Conservation (phyloP, 2,797 vertebrate genomes). For the Valencia hispanica region DNA sequence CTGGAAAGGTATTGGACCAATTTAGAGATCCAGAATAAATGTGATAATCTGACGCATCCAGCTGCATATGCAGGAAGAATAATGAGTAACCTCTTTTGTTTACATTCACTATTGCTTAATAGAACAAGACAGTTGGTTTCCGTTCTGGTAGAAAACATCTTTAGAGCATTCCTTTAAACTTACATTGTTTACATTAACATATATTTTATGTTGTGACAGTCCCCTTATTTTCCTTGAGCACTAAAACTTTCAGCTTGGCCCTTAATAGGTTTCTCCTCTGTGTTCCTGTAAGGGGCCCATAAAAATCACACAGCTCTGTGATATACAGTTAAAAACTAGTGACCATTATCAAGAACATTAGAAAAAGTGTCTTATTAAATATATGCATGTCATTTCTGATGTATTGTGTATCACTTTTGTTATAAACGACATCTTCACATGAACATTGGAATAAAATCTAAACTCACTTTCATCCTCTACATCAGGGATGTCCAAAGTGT, state of each 20-base stretch:
- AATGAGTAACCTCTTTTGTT: slow-evolving; percentile 3
- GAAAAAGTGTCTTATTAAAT: too few species aligned
- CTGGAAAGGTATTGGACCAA: neutral
- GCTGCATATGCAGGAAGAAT: slow-evolving; percentile 1
- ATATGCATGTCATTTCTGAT: too few species aligned
- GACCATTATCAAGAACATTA: neutral
- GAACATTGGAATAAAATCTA: neutral
- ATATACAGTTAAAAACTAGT: too few species aligned
- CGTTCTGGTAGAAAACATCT: neutral
- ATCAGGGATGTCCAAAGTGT: neutral
- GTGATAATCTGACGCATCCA: slow-evolving; percentile 2
- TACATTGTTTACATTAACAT: slow-evolving; percentile 1
- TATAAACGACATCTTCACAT: too few species aligned
- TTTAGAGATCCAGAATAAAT: slow-evolving; percentile 5
- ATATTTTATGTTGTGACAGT: neutral
- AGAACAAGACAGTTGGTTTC: neutral
- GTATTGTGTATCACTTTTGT: too few species aligned
- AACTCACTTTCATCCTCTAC: neutral
- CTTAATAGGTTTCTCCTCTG: neutral
- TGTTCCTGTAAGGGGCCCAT: neutral
- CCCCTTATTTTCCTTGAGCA: neutral
- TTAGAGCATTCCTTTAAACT: neutral
- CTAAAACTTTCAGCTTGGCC: slow-evolving; percentile 1
- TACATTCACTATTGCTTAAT: neutral
- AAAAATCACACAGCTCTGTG: neutral